These are phyloP conservation scores for Brachyopa scutellaris DNA, from an alignment of 2,888 invertebrate genomes.

Conservation along the genomic window DNA sequence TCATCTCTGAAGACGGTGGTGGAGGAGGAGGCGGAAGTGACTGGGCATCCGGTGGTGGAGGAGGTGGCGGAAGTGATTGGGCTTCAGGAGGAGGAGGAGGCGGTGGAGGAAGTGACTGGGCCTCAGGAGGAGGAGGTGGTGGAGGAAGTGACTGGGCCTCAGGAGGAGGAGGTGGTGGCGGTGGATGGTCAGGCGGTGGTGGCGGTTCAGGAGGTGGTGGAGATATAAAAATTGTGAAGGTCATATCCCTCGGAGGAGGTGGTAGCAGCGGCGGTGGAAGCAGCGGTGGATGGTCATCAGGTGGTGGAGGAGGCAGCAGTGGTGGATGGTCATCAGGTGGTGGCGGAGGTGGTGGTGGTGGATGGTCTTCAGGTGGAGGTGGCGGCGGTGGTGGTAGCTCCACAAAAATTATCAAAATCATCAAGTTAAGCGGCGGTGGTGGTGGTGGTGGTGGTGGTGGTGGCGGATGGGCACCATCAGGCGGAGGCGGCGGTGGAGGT, in stretches of 20 bases:
- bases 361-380: conserved; percentile 71
- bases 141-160: conserved; percentile 70
- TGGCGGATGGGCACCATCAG: conserved; percentile 63
- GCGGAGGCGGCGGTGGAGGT: conserved; percentile 66
- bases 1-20: conserved; percentile 66
- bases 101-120: conserved; percentile 73
- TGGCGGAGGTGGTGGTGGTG: conserved; percentile 35
- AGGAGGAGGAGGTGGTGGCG: conserved; percentile 74
- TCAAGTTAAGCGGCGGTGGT: conserved; percentile 47
- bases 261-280: conserved; percentile 75
- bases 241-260: conserved; percentile 73
- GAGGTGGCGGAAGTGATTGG: conserved; percentile 71
- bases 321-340: conserved; percentile 47
- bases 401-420: conserved; percentile 69
- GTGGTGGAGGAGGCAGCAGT: conserved; percentile 74
- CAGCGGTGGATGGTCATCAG: conserved; percentile 68
- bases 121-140: conserved; percentile 73
- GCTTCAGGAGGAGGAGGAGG: conserved; percentile 74
- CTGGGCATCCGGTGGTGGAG: conserved; percentile 64
- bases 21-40: conserved; percentile 34
- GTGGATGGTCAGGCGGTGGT: conserved; percentile 69
- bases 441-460: conserved; percentile 59
- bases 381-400: conserved; percentile 45
- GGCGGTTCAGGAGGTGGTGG: conserved; percentile 48
- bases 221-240: conserved; percentile 56